A percentile compares a stretch with the other conserved stretches of the same genome.
phyloP scores from a whole-genome alignment of 2,113 vertebrate species.

The Marmota flaviventris region DNA sequence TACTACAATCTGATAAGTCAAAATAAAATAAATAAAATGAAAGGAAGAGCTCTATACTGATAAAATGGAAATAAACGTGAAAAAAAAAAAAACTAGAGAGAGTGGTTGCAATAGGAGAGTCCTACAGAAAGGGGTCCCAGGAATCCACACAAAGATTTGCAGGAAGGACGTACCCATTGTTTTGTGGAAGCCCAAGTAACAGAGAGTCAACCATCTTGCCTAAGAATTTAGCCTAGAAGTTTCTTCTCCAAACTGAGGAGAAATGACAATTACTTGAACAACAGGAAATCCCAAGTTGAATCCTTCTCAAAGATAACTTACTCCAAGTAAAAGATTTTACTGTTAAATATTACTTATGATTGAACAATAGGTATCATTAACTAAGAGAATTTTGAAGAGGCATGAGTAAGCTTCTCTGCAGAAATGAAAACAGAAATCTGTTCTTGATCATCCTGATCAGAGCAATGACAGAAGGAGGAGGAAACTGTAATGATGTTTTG shows the following conservation, averaged over 20 bases:
- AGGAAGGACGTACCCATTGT: not conserved
- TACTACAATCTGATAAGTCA: not conserved
- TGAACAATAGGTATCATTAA: conserved; percentile 80
- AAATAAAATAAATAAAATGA: conserved; percentile 18
- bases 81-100: not conserved
- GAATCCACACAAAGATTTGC: not conserved
- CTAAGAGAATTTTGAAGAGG: conserved; percentile 68
- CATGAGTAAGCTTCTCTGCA: conserved; percentile 74
- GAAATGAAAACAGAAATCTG: conserved; percentile 74
- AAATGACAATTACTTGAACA: conserved; percentile 62
- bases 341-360: conserved; percentile 78
- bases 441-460: conserved; percentile 73
- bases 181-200: not conserved
- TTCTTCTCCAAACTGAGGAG: conserved; percentile 28
- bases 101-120: not conserved
- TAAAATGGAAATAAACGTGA: not conserved
- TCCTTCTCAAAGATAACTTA: conserved; percentile 69
- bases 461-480: conserved; percentile 69
- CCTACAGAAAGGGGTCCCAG: not conserved
- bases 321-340: conserved; percentile 70
- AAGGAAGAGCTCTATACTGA: not conserved
- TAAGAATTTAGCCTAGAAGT: conserved; percentile 32
- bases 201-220: not conserved
- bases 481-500: conserved; percentile 78
- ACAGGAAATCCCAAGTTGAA: conserved; percentile 62